These are phyloP conservation scores for Holothuria leucospilota DNA, from an alignment of 53 echinoderm and acorn worm genomes.

Conservation along the genomic window DNA sequence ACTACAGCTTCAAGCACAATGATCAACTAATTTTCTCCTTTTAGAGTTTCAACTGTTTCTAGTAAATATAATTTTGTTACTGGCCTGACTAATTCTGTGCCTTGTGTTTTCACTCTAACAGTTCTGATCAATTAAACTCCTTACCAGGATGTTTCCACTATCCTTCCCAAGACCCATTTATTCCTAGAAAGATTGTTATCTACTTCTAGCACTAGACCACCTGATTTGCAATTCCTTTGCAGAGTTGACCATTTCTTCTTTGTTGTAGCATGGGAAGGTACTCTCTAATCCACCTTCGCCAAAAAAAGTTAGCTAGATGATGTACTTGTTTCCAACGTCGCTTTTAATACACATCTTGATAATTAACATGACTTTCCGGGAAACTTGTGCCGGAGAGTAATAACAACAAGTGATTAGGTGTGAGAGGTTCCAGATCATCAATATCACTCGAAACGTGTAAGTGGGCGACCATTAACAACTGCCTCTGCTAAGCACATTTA, in stretches of 20 bases:
- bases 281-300: conserved; percentile 49
- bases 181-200: conserved; percentile 59
- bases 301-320: conserved; percentile 48
- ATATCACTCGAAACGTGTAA: not conserved
- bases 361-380: not conserved
- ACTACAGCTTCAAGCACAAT: too few species aligned
- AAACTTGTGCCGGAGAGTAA: not conserved
- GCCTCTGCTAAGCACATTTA: not conserved
- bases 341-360: not conserved
- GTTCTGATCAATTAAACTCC: not conserved
- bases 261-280: conserved; percentile 47
- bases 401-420: not conserved
- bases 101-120: too few species aligned
- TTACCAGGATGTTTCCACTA: conserved; percentile 48
- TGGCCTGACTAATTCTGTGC: too few species aligned
- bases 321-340: conserved; percentile 24
- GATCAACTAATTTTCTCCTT: too few species aligned
- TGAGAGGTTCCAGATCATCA: not conserved
- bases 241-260: conserved; percentile 41
- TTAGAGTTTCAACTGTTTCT: too few species aligned
- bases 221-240: not conserved
- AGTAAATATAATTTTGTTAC: too few species aligned
- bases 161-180: conserved; percentile 60
- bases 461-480: not conserved
- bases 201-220: conserved; percentile 30